Conservation (phyloP, 2,888 invertebrate genomes). For the Drosophila phalerata region DNA sequence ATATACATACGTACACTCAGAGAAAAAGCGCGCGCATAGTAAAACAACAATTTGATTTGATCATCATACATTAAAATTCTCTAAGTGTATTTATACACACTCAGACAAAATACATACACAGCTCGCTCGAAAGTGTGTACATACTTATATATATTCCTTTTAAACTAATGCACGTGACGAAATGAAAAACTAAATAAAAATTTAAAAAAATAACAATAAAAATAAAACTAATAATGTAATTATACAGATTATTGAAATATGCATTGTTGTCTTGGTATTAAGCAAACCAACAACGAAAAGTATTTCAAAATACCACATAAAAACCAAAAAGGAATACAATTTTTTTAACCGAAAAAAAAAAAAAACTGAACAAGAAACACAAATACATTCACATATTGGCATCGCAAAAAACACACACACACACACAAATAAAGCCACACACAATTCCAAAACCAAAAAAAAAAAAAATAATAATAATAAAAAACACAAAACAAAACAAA, state of each 20-base stretch:
- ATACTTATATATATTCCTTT: constrained; percentile 59
- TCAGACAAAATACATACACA: constrained; percentile 8
- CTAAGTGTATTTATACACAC: not conserved
- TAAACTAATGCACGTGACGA: constrained; percentile 56
- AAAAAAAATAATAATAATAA: too few species aligned
- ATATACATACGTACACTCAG: constrained; percentile 25
- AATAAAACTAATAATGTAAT: constrained; percentile 18
- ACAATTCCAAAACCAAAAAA: constrained; percentile 6
- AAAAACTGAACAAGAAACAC: not conserved
- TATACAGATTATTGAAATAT: constrained; percentile 31
- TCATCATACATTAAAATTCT: not conserved
- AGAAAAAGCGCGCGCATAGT: not conserved
- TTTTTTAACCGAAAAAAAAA: constrained; percentile 29
- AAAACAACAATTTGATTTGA: not conserved
- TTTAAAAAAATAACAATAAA: constrained; percentile 7
- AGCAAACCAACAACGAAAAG: constrained; percentile 31
- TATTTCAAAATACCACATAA: constrained; percentile 33
- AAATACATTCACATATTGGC: constrained; percentile 31
- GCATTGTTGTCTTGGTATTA: constrained; percentile 24
- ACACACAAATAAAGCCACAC: constrained; percentile 29
- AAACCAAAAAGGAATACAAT: constrained; percentile 17
- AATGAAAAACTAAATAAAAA: constrained; percentile 43
- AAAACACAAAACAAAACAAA: constrained; percentile 28
- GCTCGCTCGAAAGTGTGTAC: constrained; percentile 51
- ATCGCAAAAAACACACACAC: constrained; percentile 21